phyloP scores from a whole-genome alignment of 2,888 invertebrate species.

The Archips crataeganus region DNA sequence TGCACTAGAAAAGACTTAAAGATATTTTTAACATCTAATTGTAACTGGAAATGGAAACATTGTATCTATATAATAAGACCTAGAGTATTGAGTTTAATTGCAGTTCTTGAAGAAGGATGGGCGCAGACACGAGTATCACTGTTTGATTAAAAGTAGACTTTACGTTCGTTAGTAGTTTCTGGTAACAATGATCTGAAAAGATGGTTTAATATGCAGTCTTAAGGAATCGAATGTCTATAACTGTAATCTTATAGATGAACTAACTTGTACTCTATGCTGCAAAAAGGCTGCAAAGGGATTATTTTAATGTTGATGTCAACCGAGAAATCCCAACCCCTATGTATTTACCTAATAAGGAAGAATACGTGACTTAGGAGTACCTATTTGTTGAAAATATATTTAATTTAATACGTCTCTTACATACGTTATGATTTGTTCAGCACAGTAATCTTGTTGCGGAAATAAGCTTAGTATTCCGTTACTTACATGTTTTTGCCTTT shows the following conservation, averaged over 20 bases:
- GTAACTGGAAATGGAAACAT: neutral
- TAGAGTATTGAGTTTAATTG: neutral
- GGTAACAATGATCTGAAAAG: no score
- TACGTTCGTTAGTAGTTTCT: no score
- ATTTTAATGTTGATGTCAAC: neutral
- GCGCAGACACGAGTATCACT: neutral
- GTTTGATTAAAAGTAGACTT: no score
- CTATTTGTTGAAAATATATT: neutral
- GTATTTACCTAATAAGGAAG: neutral
- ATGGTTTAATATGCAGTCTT: no score
- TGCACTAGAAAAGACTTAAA: constrained; percentile 59
- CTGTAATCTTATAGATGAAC: no score
- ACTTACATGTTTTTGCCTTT: constrained; percentile 18
- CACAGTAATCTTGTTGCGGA: constrained; percentile 26
- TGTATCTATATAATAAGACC: neutral
- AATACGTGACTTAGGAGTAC: neutral
- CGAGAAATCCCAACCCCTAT: neutral
- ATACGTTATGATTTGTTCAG: neutral
- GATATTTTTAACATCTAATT: constrained; percentile 20
- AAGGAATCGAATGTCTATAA: no score
- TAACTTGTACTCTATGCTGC: no score
- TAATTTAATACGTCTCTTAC: neutral
- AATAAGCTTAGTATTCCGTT: constrained; percentile 32
- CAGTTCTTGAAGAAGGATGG: neutral
- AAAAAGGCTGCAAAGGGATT: no score